Evolutionary conservation across 2,113 vertebrate species (phyloP).

Genomic region (Microtus ochrogaster): DNA sequence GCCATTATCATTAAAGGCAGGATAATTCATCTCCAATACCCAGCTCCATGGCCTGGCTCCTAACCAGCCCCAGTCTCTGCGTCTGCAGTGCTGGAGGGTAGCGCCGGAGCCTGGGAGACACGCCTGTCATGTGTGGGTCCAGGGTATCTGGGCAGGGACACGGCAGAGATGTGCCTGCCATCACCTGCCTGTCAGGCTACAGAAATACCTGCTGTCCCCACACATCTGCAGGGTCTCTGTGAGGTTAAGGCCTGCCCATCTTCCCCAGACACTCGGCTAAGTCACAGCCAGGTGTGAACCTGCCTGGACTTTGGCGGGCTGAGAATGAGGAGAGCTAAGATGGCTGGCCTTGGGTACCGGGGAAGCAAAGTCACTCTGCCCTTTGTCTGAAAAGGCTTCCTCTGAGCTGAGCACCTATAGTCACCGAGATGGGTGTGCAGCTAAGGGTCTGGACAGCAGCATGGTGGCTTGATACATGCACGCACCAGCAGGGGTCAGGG

Average conservation of each 20-base stretch:
- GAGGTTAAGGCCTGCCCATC: constrained; percentile 77
- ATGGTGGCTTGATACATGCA: not conserved
- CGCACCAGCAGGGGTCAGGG: too few relatives aligned
- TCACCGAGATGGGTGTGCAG: rapidly evolving
- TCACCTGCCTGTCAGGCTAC: constrained; percentile 53
- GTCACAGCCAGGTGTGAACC: constrained; percentile 76
- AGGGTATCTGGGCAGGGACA: constrained; percentile 73
- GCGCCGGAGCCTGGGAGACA: constrained; percentile 64
- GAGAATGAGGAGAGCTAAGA: constrained; percentile 72
- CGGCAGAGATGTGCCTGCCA: constrained; percentile 73
- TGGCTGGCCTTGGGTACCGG: constrained; percentile 60
- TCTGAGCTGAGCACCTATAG: not conserved
- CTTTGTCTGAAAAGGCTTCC: not conserved
- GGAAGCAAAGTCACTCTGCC: constrained; percentile 5
- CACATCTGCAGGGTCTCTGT: constrained; percentile 76
- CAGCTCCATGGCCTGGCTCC: constrained; percentile 66
- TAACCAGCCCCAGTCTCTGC: constrained; percentile 73
- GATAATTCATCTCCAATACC: constrained; percentile 75
- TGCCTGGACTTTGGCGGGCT: constrained; percentile 79
- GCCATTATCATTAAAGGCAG: constrained; percentile 79
- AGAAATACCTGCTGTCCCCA: constrained; percentile 77
- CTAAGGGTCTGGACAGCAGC: not conserved
- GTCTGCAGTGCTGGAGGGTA: constrained; percentile 43
- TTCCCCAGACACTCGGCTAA: constrained; percentile 77
- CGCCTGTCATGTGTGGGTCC: constrained; percentile 65